phyloP scores from a whole-genome alignment of 2,113 vertebrate species.

The Triplophysa tibetana region DNA sequence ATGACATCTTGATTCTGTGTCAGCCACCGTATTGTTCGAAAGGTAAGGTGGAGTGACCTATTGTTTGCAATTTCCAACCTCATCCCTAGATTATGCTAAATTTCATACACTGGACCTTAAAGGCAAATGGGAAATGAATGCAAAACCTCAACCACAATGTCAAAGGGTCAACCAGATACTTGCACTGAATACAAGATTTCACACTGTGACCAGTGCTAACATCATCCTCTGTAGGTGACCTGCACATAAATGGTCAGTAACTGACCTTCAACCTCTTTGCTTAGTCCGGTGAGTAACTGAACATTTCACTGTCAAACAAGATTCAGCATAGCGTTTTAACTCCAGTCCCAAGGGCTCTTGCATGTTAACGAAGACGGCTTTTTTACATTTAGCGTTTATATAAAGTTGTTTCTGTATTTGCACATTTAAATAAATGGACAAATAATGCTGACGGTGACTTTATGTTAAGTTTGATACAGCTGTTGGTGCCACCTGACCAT shows the following conservation, averaged over 20 bases:
- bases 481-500: not conserved
- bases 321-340: conserved; percentile 62
- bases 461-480: not conserved
- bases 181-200: too few relatives aligned
- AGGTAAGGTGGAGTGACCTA: too few relatives aligned
- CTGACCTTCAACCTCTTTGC: not conserved
- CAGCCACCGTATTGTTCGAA: too few relatives aligned
- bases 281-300: not conserved
- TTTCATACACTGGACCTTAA: too few relatives aligned
- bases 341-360: not conserved
- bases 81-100: too few relatives aligned
- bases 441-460: not conserved
- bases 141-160: too few relatives aligned
- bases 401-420: too few relatives aligned
- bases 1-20: too few relatives aligned
- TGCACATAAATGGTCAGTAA: not conserved
- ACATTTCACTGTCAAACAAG: not conserved
- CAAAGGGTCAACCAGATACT: too few relatives aligned
- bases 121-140: too few relatives aligned
- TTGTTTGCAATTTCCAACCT: too few relatives aligned
- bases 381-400: not conserved
- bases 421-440: not conserved
- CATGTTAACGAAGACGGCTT: not conserved
- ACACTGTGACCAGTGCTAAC: conserved; percentile 3
- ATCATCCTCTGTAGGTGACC: conserved; percentile 17